Percentiles rank a stretch among this genome's conserved stretches.
phyloP scores from a whole-genome alignment of 2,113 vertebrate genomes.

The Tenebrosternarchus preto region DNA sequence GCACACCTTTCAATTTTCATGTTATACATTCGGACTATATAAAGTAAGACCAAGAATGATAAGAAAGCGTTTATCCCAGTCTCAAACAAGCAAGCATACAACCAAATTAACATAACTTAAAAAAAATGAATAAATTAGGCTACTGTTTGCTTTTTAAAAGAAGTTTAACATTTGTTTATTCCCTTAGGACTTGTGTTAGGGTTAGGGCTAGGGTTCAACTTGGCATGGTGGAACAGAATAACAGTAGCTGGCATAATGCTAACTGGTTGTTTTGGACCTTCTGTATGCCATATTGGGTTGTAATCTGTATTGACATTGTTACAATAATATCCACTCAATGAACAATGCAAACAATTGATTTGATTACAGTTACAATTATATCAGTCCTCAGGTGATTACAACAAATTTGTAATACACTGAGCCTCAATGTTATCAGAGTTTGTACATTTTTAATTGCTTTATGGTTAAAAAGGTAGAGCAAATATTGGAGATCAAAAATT shows the following conservation, averaged over 20 bases:
- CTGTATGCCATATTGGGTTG: background rate
- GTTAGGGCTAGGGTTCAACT: background rate
- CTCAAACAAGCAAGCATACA: too few species aligned
- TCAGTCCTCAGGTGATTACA: background rate
- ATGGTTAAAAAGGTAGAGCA: slow-evolving; percentile 11
- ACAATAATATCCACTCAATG: background rate
- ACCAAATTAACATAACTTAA: too few species aligned
- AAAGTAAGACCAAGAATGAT: too few species aligned
- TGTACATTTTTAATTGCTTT: slow-evolving; percentile 5
- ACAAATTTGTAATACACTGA: background rate
- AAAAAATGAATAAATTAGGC: too few species aligned
- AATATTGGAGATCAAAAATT: background rate
- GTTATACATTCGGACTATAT: too few species aligned
- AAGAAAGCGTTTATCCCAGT: too few species aligned
- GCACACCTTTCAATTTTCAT: too few species aligned
- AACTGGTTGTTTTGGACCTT: background rate
- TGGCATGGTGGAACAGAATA: background rate
- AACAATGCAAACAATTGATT: slow-evolving; percentile 6
- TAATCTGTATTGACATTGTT: slow-evolving; percentile 1
- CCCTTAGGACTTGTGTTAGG: too few species aligned
- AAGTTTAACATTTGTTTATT: too few species aligned
- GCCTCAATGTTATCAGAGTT: slow-evolving; percentile 26
- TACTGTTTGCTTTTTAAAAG: too few species aligned
- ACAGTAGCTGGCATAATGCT: background rate
- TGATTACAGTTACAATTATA: slow-evolving; percentile 12